These are phyloP conservation scores for Hyppa rectilinea DNA, from an alignment of 2,888 invertebrate genomes.

Conservation along the genomic window DNA sequence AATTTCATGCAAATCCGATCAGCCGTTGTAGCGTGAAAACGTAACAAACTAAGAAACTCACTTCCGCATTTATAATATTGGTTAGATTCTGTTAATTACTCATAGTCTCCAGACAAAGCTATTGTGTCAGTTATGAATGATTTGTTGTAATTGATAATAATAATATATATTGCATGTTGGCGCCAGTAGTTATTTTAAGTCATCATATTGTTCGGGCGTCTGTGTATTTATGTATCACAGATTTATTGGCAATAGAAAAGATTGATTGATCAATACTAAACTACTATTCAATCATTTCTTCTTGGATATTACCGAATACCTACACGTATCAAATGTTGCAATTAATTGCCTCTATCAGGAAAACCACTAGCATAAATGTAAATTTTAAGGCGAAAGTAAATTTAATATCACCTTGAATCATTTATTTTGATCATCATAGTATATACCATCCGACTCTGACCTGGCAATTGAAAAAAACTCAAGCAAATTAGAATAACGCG, in stretches of 20 bases:
- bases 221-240: not conserved
- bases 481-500: no score
- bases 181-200: conserved; percentile 18
- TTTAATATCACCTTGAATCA: not conserved
- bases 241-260: not conserved
- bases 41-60: no score
- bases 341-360: not conserved
- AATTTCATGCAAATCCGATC: no score
- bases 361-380: not conserved
- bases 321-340: not conserved
- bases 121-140: not conserved
- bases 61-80: no score
- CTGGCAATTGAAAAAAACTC: not conserved
- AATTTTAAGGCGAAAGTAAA: not conserved
- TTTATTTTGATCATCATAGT: not conserved
- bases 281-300: not conserved
- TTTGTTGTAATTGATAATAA: conserved; percentile 1
- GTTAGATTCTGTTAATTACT: not conserved
- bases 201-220: not conserved
- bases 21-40: no score
- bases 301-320: conserved; percentile 5
- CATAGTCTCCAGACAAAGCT: not conserved
- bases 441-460: not conserved
- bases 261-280: conserved; percentile 1
- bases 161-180: not conserved